These are phyloP conservation scores for Nudaria mundana DNA, from an alignment of 2,888 invertebrate species.

Conservation along the genomic window DNA sequence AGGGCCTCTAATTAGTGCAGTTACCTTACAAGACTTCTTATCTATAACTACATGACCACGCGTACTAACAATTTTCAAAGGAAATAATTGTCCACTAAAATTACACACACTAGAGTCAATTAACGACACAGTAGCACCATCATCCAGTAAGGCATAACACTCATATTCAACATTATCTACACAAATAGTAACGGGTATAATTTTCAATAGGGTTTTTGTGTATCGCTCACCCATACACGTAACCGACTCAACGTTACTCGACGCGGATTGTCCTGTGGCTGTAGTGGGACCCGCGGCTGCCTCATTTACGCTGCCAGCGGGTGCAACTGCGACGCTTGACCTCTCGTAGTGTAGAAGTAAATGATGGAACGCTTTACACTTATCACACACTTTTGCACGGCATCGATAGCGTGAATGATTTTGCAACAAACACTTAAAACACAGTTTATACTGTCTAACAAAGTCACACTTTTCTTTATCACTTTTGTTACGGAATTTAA, in stretches of 20 bases:
- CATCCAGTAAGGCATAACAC: background rate
- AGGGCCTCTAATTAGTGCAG: background rate
- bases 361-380: background rate
- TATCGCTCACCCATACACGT: background rate
- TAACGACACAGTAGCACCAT: background rate
- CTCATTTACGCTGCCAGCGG: no score
- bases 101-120: background rate
- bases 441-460: background rate
- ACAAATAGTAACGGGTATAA: background rate
- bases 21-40: background rate
- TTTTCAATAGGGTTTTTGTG: background rate
- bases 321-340: background rate
- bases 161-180: background rate
- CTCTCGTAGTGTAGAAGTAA: background rate
- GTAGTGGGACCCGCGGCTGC: no score
- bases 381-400: background rate
- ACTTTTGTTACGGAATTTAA: background rate
- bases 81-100: background rate
- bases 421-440: constrained; percentile 1
- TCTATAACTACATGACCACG: background rate
- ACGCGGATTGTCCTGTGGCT: background rate
- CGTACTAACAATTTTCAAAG: background rate
- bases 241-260: background rate
- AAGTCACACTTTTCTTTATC: background rate
- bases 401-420: background rate